Percentiles rank a stretch among this genome's conserved stretches.
Conservation (phyloP, 2,113 vertebrate species). For the Fulmarus glacialis region DNA sequence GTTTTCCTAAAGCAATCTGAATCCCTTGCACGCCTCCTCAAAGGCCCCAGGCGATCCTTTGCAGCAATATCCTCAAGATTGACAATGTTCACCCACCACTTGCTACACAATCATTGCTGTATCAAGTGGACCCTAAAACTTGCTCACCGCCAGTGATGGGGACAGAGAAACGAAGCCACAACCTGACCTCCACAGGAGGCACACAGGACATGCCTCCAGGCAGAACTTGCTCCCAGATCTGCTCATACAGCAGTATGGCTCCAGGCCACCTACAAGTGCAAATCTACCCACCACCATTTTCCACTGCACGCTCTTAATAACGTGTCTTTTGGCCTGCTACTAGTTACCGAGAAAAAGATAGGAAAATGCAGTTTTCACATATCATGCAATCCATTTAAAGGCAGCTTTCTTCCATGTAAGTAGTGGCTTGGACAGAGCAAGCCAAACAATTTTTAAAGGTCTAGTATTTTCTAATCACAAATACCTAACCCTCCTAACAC, state of each 20-base stretch:
- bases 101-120: neutral
- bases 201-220: accelerated
- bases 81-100: accelerated
- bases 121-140: neutral
- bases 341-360: neutral
- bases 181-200: neutral
- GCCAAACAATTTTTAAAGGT: neutral
- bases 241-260: accelerated
- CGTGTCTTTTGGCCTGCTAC: neutral
- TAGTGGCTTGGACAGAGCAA: neutral
- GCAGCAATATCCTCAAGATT: neutral
- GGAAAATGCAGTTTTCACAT: neutral
- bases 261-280: neutral
- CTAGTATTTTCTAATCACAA: neutral
- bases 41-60: neutral
- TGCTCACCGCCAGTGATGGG: neutral
- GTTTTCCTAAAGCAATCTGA: neutral
- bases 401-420: neutral
- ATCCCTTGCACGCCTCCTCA: neutral
- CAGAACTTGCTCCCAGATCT: neutral
- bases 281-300: neutral
- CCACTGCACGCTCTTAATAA: neutral
- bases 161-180: neutral
- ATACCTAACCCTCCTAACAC: neutral
- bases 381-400: neutral